These are phyloP conservation scores for Melanogrammus aeglefinus DNA, from an alignment of 2,797 vertebrate species.

Conservation along the genomic window DNA sequence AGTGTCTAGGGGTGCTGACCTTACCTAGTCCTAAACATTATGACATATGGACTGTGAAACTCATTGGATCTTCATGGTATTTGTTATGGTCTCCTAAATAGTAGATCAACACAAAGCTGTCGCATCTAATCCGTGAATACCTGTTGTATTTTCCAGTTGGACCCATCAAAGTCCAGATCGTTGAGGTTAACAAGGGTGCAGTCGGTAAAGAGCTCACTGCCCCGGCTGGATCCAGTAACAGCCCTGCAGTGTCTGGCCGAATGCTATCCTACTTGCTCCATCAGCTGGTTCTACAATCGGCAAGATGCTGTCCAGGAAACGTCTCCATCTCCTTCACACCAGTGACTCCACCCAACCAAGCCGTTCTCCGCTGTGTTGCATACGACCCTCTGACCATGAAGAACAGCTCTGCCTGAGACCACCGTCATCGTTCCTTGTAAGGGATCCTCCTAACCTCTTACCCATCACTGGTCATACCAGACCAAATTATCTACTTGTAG, in stretches of 20 bases:
- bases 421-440: background rate
- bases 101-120: background rate
- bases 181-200: background rate
- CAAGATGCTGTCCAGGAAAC: background rate
- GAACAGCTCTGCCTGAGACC: background rate
- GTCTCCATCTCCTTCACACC: slow-evolving; percentile 27
- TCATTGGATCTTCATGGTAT: too few species aligned
- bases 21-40: too few species aligned
- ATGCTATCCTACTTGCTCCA: slow-evolving; percentile 38
- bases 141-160: background rate
- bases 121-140: background rate
- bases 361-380: slow-evolving; percentile 25
- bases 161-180: background rate
- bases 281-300: slow-evolving; percentile 34
- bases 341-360: slow-evolving; percentile 6
- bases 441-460: background rate
- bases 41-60: too few species aligned
- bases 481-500: background rate
- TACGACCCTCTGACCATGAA: background rate
- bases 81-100: too few species aligned
- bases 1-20: too few species aligned
- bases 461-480: background rate
- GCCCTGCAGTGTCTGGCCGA: slow-evolving; percentile 13
- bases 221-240: background rate
- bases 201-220: background rate